Evolutionary conservation across 1,140 invertebrate genomes (phyloP), one percentile per base, ranked within the genome.

Genomic region (Anastrepha obliqua): DNA sequence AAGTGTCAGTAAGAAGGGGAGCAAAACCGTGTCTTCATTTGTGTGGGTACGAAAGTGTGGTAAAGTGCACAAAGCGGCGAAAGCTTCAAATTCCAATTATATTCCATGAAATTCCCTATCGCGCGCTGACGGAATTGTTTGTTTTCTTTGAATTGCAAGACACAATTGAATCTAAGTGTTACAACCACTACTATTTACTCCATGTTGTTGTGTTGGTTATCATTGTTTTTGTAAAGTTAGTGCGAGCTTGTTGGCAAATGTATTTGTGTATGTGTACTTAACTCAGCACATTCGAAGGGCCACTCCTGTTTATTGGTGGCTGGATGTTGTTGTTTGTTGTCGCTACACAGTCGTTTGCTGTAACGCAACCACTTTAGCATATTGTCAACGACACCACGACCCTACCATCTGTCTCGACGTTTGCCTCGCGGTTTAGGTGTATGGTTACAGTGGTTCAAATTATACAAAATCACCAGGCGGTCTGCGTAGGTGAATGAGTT

Each of bases 21-120:
- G 47, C 29, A 51, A 81, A 55, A 81, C 20, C 44, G 55, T 51
- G 17, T 11, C 15, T n/a, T 29, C n/a, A 67, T 29, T 17, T 29
- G 0, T 58, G 51, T 74, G 51, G 51, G 44, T 81, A 47, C 55
- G 74, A 55, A 29, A 62, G 51, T 74, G 39, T 74, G 15, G 67
- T 44, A 74, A 74, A 74, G 42, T 74, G 67, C 67, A 74, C 29
- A 44, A 74, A 44, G 67, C 67, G 67, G 67, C 67, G 67, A 44
- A 74, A 81, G 74, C 74, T 81, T 81, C 74, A 81, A 81, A 81
- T 81, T 81, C 47, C 74, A 81, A 81, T 81, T 81, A 81, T 81
- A 55, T 81, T 81, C 74, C 47, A 81, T 20, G n/a, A 81, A 81
- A 81, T 81, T 81, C 74, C 74, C 74, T 55, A 81, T 81, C 44